Evolutionary conservation across 2,113 vertebrate genomes (phyloP).

Genomic region (Sebastes schlegelii): DNA sequence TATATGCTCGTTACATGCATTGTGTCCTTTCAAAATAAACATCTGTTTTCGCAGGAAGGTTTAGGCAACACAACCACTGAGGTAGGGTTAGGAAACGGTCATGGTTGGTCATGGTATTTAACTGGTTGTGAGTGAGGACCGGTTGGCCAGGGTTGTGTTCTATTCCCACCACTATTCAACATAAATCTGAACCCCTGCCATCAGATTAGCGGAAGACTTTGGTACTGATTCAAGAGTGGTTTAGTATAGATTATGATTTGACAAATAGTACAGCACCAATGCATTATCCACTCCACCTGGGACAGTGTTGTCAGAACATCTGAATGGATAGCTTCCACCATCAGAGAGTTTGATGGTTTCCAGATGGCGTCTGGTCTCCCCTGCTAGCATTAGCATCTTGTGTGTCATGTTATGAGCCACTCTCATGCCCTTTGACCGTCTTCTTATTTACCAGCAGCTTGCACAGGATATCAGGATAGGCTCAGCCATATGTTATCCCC

Average conservation of each 20-base stretch:
- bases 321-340: neutral
- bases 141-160: too few relatives aligned
- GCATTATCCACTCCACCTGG: neutral
- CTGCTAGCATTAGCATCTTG: constrained; percentile 18
- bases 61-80: too few relatives aligned
- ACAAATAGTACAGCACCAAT: neutral
- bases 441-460: constrained; percentile 16
- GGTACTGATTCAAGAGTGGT: too few relatives aligned
- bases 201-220: too few relatives aligned
- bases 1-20: too few relatives aligned
- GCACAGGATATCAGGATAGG: neutral
- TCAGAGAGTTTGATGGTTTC: neutral
- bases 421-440: neutral
- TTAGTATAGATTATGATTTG: neutral
- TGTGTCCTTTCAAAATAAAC: too few relatives aligned
- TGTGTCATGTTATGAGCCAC: constrained; percentile 8
- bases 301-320: constrained; percentile 1
- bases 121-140: too few relatives aligned
- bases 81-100: too few relatives aligned
- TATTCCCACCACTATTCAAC: too few relatives aligned
- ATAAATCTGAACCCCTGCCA: too few relatives aligned
- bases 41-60: too few relatives aligned
- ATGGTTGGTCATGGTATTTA: too few relatives aligned
- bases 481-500: constrained; percentile 13
- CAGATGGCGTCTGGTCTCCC: constrained; percentile 9